Conservation (phyloP, 92 coral and sea anemone species). For the Actinostola sp. region DNA sequence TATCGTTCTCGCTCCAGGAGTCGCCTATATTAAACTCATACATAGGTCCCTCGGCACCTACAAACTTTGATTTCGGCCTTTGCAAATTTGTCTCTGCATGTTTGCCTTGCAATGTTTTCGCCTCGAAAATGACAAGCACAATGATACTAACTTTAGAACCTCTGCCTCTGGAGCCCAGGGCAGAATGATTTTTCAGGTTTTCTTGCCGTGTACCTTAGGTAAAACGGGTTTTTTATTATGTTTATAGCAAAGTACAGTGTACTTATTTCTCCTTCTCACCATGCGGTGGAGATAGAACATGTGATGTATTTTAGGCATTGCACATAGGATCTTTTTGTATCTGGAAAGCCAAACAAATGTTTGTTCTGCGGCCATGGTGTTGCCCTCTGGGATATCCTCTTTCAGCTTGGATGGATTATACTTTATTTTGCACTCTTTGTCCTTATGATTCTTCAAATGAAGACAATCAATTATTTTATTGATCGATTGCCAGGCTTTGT, state of each 20-base stretch:
- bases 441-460: constrained; percentile 48
- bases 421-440: constrained; percentile 18
- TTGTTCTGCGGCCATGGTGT: constrained; percentile 58
- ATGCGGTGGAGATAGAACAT: constrained; percentile 49
- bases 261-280: constrained; percentile 40
- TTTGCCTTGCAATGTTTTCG: too few relatives aligned
- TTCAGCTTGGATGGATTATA: constrained; percentile 29
- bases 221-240: constrained; percentile 42
- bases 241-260: constrained; percentile 45
- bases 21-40: too few relatives aligned
- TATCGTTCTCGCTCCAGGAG: too few relatives aligned
- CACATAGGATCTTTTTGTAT: constrained; percentile 45
- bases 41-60: too few relatives aligned
- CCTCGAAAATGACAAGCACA: too few relatives aligned
- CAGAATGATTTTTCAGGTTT: too few relatives aligned
- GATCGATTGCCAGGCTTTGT: constrained; percentile 15
- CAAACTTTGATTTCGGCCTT: too few relatives aligned
- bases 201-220: too few relatives aligned
- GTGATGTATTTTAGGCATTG: constrained; percentile 59
- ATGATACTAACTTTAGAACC: too few relatives aligned
- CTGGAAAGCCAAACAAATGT: constrained; percentile 56
- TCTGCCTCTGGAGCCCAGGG: too few relatives aligned
- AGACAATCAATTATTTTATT: constrained; percentile 48
- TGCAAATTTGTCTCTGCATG: too few relatives aligned
- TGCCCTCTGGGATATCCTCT: constrained; percentile 16